Base-by-base conservation (phyloP, 2,113 vertebrate species). In the Vicugna pacos region DNA sequence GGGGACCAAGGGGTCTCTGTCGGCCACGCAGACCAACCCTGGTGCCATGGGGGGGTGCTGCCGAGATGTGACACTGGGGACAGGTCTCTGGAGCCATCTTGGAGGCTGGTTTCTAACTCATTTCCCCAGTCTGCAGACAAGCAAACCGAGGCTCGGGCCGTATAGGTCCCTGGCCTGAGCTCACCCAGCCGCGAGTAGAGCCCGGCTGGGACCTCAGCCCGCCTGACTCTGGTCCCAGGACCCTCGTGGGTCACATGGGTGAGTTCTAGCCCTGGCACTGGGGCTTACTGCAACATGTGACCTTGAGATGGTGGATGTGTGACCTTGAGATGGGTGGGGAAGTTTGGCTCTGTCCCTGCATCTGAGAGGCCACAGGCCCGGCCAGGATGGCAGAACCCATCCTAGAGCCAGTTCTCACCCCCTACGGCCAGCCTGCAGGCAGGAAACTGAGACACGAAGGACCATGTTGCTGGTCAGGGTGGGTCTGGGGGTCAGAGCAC, bases 1-100 rank as follows among this genome's bases (percentile, higher is more conserved):
- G 72, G 7, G 5, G 38, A 8, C 0, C 0, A 2, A 0, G 6
- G 6, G 12, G 5, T 1, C 8, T 28, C 30, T 1, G 3, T 9
- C 22, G 15, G 81, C 28, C 30, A 3, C 15, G 14, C 28, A 32
- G 30, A 67, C 30, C 13, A 17, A 10, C 35, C 14, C 8, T 4
- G 12, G 13, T 5, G 42, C 38, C 19, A 8, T 11, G 16, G 48
- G 38, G 10, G 60, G 50, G 30, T 7, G 35, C 48, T 5, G 35
- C 46, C 5, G 2, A 17, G 5, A 8, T 16, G 11, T 28, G 28
- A 32, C 6, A 14, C 46, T 12, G 35, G 10, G 56, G 46, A 46
- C 4, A 1, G 4, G 60, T 35, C 10, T 0, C 75, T 1, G 26
- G 32, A 72, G 4, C 15, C 56, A 5, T n/a, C 16, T 6, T 1